These are phyloP conservation scores for Hybognathus amarus DNA, from an alignment of 2,797 vertebrate genomes.

Conservation along the genomic window DNA sequence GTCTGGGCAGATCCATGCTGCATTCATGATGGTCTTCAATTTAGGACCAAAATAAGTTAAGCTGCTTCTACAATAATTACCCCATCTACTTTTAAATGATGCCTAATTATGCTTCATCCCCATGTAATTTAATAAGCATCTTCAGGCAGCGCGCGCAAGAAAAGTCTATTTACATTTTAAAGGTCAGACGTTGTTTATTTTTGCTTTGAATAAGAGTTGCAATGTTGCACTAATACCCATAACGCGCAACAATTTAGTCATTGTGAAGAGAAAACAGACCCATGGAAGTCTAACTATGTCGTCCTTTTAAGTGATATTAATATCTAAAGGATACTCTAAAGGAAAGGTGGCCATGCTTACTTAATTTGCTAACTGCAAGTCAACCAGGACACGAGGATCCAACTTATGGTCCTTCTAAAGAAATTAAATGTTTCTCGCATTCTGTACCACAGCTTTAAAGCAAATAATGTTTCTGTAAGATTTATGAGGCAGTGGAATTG, in stretches of 20 bases:
- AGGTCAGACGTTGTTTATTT: conserved; percentile 67
- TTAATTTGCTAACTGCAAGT: conserved; percentile 81
- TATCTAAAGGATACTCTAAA: neutral
- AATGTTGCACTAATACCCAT: conserved; percentile 36
- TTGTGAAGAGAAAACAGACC: conserved; percentile 13
- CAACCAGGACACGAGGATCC: conserved; percentile 80
- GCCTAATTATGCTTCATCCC: conserved; percentile 81
- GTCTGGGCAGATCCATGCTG: conserved; percentile 78
- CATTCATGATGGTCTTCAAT: conserved; percentile 78
- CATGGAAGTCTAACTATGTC: conserved; percentile 5
- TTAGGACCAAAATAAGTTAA: conserved; percentile 82
- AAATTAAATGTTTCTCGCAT: conserved; percentile 77
- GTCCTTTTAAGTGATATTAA: neutral
- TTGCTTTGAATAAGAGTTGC: conserved; percentile 56
- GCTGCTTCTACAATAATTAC: conserved; percentile 83
- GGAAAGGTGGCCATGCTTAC: conserved; percentile 72
- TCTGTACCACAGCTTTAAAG: conserved; percentile 66
- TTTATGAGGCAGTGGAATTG: conserved; percentile 76
- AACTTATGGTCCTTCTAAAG: conserved; percentile 86
- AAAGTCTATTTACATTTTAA: conserved; percentile 69
- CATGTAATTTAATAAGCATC: conserved; percentile 77
- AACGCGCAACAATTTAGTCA: conserved; percentile 35
- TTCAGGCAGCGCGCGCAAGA: conserved; percentile 62
- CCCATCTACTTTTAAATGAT: conserved; percentile 78
- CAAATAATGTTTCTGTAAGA: conserved; percentile 84